Evolutionary conservation across 2,797 vertebrate genomes (phyloP).

Genomic region (Zenarchopterus dispar): DNA sequence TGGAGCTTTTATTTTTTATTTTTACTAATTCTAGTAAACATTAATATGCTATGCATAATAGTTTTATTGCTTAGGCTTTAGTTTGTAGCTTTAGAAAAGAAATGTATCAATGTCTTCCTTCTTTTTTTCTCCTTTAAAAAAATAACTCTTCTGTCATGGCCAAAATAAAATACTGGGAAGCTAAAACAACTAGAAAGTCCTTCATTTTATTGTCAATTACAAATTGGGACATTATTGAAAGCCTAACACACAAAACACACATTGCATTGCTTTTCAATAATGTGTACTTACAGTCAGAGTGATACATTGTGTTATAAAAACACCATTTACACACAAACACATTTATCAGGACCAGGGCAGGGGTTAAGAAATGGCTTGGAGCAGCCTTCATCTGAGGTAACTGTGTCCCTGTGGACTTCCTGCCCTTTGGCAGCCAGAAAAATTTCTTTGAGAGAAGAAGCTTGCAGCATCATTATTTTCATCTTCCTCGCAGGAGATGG

Average conservation of each 20-base stretch:
- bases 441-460: conserved; percentile 50
- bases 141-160: neutral
- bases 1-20: conserved; percentile 20
- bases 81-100: conserved; percentile 12
- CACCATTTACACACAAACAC: conserved; percentile 19
- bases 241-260: neutral
- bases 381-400: conserved; percentile 54
- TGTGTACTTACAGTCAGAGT: conserved; percentile 15
- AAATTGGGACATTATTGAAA: conserved; percentile 2
- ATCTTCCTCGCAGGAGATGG: conserved; percentile 61
- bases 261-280: neutral
- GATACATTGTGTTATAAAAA: conserved; percentile 18
- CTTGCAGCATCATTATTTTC: conserved; percentile 70
- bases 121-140: conserved; percentile 24
- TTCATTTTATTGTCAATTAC: conserved; percentile 20
- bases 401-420: conserved; percentile 64
- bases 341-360: conserved; percentile 32
- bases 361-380: conserved; percentile 62
- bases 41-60: neutral
- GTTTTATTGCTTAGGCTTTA: neutral
- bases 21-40: conserved; percentile 16
- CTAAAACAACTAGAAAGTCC: conserved; percentile 6
- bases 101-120: conserved; percentile 17
- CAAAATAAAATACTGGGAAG: conserved; percentile 18
- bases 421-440: conserved; percentile 71